These are phyloP conservation scores for Dipus sagitta DNA, from an alignment of 2,797 vertebrate species.

Conservation along the genomic window DNA sequence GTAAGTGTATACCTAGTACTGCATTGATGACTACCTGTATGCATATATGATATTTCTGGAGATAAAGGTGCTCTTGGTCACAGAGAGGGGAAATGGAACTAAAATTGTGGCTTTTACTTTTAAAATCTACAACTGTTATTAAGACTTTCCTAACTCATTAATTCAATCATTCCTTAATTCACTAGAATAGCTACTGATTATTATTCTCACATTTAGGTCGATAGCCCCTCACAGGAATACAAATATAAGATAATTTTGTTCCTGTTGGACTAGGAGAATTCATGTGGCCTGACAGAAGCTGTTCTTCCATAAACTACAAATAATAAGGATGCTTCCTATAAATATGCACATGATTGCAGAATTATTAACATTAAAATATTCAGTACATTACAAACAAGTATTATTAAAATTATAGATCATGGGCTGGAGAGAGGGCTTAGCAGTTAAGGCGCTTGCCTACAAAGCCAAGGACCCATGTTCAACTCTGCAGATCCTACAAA, in stretches of 20 bases:
- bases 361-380: background rate
- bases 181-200: background rate
- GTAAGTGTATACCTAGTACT: background rate
- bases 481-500: too few relatives aligned
- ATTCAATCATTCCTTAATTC: slow-evolving; percentile 1
- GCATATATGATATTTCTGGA: background rate
- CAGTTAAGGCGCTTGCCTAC: too few relatives aligned
- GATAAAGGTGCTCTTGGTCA: background rate
- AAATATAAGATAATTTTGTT: background rate
- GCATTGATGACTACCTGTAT: background rate
- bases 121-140: background rate
- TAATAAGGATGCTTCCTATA: background rate
- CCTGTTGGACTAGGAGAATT: background rate
- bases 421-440: too few relatives aligned
- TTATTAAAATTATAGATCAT: background rate
- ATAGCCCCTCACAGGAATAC: background rate
- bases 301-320: background rate
- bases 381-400: background rate
- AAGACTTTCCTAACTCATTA: background rate
- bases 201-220: background rate
- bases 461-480: too few relatives aligned
- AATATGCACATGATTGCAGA: background rate
- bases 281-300: background rate
- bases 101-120: background rate
- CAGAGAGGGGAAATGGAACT: background rate